Evolutionary conservation across 2,797 vertebrate species (phyloP), one percentile per base, ranked within the genome.

Genomic region (Natrix natrix): DNA sequence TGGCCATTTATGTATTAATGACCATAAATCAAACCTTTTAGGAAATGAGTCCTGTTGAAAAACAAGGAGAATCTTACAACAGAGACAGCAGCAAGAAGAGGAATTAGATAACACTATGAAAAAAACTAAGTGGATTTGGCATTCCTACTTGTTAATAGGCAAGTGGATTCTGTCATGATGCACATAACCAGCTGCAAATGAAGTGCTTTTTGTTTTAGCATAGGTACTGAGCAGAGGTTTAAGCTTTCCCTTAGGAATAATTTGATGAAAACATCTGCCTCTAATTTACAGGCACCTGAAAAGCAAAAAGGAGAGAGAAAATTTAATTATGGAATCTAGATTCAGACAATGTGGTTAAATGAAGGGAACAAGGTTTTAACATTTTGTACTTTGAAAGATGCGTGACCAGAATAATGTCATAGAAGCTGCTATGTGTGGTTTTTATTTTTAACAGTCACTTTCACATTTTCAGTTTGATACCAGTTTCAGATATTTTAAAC

Each of bases 171-270:
- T 63, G 83, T 57, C 52, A 74, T 94, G 95, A 94, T 92, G 63
- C 32, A 89, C 17, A 17, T 87, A 91, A 17, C n/a, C 93, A 92
- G 37, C 93, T 74, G 63, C 60, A 55, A 90, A 92, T 87, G 90
- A 95, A 24, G 28, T 96, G 87, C 11, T 86, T 92, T 87, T 93
- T 60, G 28, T 92, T 66, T 93, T 93, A 55, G 12, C 28, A 13
- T 92, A 56, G 32, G 24, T 92, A 94, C 90, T 89, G 16, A 91
- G n/a, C 1, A 1, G 69, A 24, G 78, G 32, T 93, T 95, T 94
- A 95, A 94, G 52, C 57, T 95, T 95, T 54, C 22, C 20, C 88
- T 91, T 95, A 90, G 95, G 96, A 96, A 87, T 32, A 91, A 91
- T 26, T 56, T 89, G 60, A 93, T 54, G 43, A 37, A 94, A 88